Evolutionary conservation across 2,888 invertebrate genomes (phyloP), one percentile per base, ranked within the genome.

Genomic region (Lasioglossum vierecki): DNA sequence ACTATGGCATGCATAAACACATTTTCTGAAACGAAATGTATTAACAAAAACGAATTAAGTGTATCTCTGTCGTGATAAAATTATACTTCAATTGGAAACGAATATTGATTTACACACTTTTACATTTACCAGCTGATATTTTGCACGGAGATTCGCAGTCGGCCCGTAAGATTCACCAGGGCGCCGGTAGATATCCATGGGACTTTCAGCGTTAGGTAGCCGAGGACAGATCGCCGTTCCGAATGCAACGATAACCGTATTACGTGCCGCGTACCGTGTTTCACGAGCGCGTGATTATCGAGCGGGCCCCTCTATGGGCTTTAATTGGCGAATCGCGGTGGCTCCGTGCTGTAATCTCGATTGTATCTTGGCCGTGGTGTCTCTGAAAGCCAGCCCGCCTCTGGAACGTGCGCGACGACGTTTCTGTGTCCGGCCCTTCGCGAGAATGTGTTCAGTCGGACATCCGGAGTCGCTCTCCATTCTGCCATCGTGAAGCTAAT

Each of bases 161-260:
- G 8, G 53, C 30, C 22, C 66, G 35, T 35, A 35, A 68, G 39
- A 68, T 39, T 39, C 39, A 68, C 22, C 68, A 22, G 1, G 22
- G 11, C 1, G 18, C 39, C 39, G 22, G 11, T 9, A 18, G 39
- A 39, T 39, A 39, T 35, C 68, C 39, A 39, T 68, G 39, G 39
- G 18, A 68, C 22, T 68, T 68, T 68, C 68, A 68, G 22, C 68
- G 39, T 22, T 39, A 41, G 53, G 39, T 35, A 46, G 26, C 57
- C 53, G 74, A 72, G 79, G 72, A 80, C 63, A 82, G 87, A 87
- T 85, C 80, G 86, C 66, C 77, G 72, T 72, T 22, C 6, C 82
- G 71, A 70, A 68, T 63, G 71, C 82, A 77, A 84, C 74, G 88
- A 89, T 86, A 89, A 89, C 88, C 82, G 80, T 82, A 74, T 88